Evolutionary conservation across 2,113 vertebrate genomes (phyloP).

Genomic region (Cyanoderma ruficeps): DNA sequence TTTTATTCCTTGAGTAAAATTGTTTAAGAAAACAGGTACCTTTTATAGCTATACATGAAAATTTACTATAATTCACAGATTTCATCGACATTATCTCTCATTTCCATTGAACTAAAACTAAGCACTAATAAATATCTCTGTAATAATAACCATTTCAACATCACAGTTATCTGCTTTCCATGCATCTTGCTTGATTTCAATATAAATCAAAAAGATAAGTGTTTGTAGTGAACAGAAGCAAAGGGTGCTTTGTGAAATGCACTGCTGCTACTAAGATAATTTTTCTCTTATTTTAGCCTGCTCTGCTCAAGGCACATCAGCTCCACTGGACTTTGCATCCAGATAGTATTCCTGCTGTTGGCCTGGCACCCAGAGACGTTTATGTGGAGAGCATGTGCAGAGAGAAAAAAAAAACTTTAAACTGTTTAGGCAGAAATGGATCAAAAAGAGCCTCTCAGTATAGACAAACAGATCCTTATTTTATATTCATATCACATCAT

Average conservation of each 20-base stretch:
- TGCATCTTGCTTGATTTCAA: neutral
- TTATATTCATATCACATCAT: neutral
- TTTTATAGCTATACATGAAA: neutral
- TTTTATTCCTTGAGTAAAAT: neutral
- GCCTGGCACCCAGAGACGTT: neutral
- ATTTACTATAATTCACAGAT: neutral
- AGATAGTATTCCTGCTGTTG: neutral
- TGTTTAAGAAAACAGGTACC: neutral
- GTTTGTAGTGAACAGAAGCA: neutral
- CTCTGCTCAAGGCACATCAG: neutral
- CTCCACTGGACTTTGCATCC: neutral
- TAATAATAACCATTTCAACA: rapidly evolving
- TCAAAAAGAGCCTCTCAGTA: neutral
- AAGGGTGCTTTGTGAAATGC: neutral
- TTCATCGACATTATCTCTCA: neutral
- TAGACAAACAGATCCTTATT: neutral
- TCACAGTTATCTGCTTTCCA: neutral
- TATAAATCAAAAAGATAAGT: neutral
- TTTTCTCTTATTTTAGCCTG: neutral
- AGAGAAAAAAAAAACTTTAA: neutral
- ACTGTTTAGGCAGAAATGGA: neutral
- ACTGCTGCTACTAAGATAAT: neutral
- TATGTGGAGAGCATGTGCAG: rapidly evolving
- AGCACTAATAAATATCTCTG: neutral
- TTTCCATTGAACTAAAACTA: neutral